Evolutionary conservation across 1,140 invertebrate species (phyloP), one percentile per base, ranked within the genome.

Genomic region (Polyergus mexicanus): DNA sequence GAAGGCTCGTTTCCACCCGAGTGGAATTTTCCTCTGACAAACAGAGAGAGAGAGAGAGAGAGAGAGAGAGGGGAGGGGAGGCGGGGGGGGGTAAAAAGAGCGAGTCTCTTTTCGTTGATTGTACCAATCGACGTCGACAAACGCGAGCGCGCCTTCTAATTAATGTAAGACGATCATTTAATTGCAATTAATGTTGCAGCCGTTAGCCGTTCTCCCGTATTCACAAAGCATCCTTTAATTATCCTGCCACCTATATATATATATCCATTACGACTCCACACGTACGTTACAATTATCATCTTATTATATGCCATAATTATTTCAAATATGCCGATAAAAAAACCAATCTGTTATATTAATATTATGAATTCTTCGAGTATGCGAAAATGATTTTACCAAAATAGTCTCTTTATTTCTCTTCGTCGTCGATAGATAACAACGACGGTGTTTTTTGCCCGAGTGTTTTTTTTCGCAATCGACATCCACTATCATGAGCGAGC

Each of bases 121-220:
- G 76, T 35, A 81, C 38, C 87, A 89, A 91, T 89, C 83, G 87
- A 38, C 78, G 62, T 90, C 32, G 56, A 66, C 11, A 54, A n/a
- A 16, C 28, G 54, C 10, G 19, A 56, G 65, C 13, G 44, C 56
- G 41, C 47, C 69, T 84, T 88, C 66, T 90, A 89, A 92, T 90
- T 88, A 87, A 66, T 84, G 69, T 86, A 91, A 90, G 71, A 74
- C 86, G 81, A 89, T 71, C 91, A 86, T 85, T 90, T 89, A 89
- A 88, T 92, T 91, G 87, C 87, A 91, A 92, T 92, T 91, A 89
- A 89, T 65, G 77, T 75, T 51, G 77, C 75, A 62, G 62, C 62
- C 44, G 38, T 76, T 71, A 62, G 47, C 32, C 38, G 54, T 44
- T 44, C 8, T n/a, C 78, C 4, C 16, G 47, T 77, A 56, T 41